Evolutionary conservation across 2,113 vertebrate species (phyloP).

Genomic region (Choloepus hoffmanni): DNA sequence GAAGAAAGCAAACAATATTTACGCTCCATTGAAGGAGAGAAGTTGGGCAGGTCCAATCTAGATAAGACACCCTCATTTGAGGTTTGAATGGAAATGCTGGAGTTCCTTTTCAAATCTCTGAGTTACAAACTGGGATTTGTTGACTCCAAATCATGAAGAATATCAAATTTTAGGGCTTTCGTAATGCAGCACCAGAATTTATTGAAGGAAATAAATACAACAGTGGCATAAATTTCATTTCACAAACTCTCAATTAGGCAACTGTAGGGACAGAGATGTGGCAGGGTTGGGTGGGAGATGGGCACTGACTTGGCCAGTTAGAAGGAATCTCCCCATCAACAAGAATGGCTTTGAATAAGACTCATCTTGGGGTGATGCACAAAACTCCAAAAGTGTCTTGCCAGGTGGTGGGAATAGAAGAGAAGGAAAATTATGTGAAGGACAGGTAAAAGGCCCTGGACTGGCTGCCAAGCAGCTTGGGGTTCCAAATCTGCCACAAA

Average conservation of each 20-base stretch:
- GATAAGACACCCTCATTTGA: neutral
- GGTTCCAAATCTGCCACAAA: neutral
- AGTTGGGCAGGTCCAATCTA: neutral
- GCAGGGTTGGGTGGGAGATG: too few species aligned
- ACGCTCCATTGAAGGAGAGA: neutral
- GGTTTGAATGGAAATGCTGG: neutral
- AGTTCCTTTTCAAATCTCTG: conserved; percentile 18
- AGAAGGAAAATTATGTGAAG: neutral
- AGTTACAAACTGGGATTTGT: neutral
- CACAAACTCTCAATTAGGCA: neutral
- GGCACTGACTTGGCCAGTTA: neutral
- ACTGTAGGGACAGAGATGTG: neutral
- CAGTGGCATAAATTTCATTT: neutral
- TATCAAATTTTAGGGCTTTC: neutral
- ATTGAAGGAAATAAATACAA: neutral
- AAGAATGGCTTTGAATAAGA: neutral
- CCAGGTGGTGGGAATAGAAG: neutral
- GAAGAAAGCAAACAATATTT: conserved; percentile 2
- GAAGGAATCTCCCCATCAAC: neutral
- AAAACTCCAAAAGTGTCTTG: neutral
- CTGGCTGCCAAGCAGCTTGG: too few species aligned
- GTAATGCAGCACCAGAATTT: neutral
- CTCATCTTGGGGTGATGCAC: neutral
- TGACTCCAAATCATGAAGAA: neutral
- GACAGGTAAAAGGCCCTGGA: neutral